Percentiles rank a stretch among this genome's conserved stretches.
Conservation (phyloP, 92 coral and sea anemone genomes). For the Isaurus tuberculatus region DNA sequence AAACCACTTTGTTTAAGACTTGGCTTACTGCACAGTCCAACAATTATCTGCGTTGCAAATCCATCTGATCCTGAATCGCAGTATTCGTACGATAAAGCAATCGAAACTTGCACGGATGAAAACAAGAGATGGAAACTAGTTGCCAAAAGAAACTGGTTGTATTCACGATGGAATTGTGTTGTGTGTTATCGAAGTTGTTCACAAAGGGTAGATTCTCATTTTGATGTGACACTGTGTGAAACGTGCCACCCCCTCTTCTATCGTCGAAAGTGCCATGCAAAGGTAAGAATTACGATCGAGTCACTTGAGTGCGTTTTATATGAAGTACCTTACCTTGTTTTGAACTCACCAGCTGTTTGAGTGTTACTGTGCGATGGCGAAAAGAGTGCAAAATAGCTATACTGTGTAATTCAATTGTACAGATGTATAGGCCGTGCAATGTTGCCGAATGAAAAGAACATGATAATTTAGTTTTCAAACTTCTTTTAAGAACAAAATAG, state of each 20-base stretch:
- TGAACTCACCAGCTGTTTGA: too few relatives aligned
- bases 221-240: slow-evolving; percentile 95
- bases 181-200: slow-evolving; percentile 95
- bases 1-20: slow-evolving; percentile 81
- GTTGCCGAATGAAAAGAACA: too few relatives aligned
- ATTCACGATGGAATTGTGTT: slow-evolving; percentile 95
- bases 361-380: too few relatives aligned
- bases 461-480: too few relatives aligned
- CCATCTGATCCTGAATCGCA: slow-evolving; percentile 70
- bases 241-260: slow-evolving; percentile 95
- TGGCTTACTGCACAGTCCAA: slow-evolving; percentile 72
- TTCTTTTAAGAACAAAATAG: too few relatives aligned
- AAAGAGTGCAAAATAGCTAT: too few relatives aligned
- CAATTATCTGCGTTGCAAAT: slow-evolving; percentile 86
- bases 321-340: too few relatives aligned
- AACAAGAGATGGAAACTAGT: slow-evolving; percentile 79
- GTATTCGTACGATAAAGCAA: slow-evolving; percentile 90
- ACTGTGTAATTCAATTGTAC: too few relatives aligned
- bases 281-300: slow-evolving; percentile 65
- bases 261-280: slow-evolving; percentile 99
- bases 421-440: too few relatives aligned
- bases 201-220: slow-evolving; percentile 87
- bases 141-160: slow-evolving; percentile 88
- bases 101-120: slow-evolving; percentile 79
- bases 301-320: neutral